phyloP scores from a whole-genome alignment of 2,113 vertebrate species.

The Crotalus helleri region DNA sequence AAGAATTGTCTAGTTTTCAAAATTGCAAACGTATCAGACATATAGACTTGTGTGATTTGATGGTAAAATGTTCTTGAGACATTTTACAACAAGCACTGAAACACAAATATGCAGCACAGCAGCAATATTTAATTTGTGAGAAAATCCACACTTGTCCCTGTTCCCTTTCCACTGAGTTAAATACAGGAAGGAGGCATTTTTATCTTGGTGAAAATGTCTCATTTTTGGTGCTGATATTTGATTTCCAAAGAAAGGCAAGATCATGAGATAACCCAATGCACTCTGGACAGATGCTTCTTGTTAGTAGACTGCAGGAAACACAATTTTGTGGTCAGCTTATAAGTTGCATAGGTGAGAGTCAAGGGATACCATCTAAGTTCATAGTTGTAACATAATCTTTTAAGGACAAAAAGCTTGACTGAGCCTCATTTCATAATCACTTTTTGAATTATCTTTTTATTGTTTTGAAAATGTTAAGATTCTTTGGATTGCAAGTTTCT shows the following conservation, averaged over 20 bases:
- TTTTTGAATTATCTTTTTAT: background rate
- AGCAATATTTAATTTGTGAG: background rate
- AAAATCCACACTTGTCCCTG: background rate
- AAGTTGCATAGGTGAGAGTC: background rate
- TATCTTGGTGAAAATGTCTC: background rate
- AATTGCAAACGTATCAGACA: background rate
- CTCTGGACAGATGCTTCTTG: background rate
- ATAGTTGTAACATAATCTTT: background rate
- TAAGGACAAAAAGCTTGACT: background rate
- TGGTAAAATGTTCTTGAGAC: background rate
- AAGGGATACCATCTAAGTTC: background rate
- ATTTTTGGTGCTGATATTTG: background rate
- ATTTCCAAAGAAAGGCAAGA: background rate
- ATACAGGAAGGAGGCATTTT: background rate
- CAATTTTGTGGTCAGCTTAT: background rate
- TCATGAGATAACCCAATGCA: background rate
- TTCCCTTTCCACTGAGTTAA: background rate
- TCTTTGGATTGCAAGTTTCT: background rate
- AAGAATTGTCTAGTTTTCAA: background rate
- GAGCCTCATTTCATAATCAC: background rate
- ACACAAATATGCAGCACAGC: background rate
- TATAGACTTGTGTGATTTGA: background rate
- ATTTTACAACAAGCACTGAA: background rate
- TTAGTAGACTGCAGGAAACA: background rate
- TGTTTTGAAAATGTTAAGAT: background rate